Evolutionary conservation across 2,797 vertebrate species (phyloP).

Genomic region (Tapera naevia): DNA sequence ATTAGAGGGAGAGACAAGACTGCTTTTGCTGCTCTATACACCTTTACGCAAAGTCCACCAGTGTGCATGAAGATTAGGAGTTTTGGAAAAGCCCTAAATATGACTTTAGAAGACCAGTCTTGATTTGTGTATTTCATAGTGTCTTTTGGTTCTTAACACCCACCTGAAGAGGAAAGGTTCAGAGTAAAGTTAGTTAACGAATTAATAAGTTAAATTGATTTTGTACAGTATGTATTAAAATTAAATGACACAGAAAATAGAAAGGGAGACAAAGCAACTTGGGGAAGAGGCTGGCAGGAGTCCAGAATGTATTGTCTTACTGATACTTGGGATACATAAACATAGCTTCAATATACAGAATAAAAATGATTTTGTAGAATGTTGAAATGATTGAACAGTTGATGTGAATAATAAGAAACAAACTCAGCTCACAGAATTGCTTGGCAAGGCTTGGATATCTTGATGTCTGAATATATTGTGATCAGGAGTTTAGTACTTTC

Average conservation of each 20-base stretch:
- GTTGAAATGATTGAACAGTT: background rate
- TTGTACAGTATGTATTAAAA: background rate
- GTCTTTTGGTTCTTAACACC: background rate
- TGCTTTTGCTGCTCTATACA: background rate
- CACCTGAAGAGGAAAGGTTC: background rate
- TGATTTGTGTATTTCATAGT: background rate
- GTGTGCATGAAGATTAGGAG: background rate
- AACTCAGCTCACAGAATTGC: background rate
- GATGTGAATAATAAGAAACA: background rate
- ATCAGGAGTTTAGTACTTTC: background rate
- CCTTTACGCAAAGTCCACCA: background rate
- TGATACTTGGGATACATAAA: background rate
- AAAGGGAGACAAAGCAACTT: background rate
- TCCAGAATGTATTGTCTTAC: background rate
- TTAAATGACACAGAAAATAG: background rate
- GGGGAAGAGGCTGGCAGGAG: background rate
- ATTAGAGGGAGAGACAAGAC: background rate
- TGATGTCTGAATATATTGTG: background rate
- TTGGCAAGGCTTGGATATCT: background rate
- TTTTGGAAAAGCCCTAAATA: background rate
- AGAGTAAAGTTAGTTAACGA: background rate
- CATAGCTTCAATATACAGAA: background rate
- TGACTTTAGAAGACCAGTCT: background rate
- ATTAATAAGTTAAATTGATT: background rate
- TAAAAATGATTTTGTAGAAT: accelerated